Percentiles rank a stretch among this genome's conserved stretches.
Conservation (phyloP, 2,113 vertebrate genomes). For the Columba livia region DNA sequence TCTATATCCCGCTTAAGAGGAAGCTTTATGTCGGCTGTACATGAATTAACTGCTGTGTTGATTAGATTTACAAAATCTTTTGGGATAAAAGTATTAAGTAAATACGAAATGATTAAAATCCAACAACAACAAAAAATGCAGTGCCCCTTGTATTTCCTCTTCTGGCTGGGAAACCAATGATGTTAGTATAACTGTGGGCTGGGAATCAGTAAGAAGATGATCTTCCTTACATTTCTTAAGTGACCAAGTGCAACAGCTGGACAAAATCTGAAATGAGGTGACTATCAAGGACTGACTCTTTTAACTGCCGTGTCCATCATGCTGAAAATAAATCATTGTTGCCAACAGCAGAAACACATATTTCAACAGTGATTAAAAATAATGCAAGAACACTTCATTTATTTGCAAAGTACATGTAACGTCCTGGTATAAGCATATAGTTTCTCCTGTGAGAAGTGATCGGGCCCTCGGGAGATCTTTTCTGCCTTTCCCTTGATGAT, state of each 20-base stretch:
- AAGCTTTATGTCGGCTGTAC: not conserved
- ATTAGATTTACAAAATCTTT: conserved; percentile 31
- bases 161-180: not conserved
- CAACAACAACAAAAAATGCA: not conserved
- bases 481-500: conserved; percentile 72
- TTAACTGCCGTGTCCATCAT: conserved; percentile 20
- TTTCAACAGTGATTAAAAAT: conserved; percentile 42
- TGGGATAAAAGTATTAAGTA: conserved; percentile 46
- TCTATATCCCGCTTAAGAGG: not conserved
- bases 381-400: conserved; percentile 33
- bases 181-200: not conserved
- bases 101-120: conserved; percentile 38
- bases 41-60: conserved; percentile 19
- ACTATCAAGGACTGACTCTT: conserved; percentile 38
- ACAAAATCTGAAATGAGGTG: conserved; percentile 1
- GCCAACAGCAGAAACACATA: conserved; percentile 50
- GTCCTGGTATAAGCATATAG: conserved; percentile 27
- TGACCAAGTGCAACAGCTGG: conserved; percentile 26
- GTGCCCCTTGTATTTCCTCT: not conserved
- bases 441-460: conserved; percentile 71
- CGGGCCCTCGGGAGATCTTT: conserved; percentile 65
- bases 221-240: not conserved
- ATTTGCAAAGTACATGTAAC: conserved; percentile 21
- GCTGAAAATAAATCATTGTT: conserved; percentile 53
- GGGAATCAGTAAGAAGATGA: not conserved